Conservation (phyloP, 2,888 invertebrate species). For the Galeruca laticollis region DNA sequence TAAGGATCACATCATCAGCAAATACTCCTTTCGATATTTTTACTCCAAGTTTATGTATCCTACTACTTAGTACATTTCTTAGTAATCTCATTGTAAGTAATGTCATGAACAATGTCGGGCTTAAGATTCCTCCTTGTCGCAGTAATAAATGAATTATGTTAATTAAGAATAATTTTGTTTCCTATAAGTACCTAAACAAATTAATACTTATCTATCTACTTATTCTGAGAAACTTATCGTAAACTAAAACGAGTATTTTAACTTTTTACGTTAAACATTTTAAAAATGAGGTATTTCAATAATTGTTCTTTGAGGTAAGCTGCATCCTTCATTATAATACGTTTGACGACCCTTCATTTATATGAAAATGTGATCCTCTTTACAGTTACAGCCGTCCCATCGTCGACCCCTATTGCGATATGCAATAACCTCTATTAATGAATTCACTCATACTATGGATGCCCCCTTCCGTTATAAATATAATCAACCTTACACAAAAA, state of each 20-base stretch:
- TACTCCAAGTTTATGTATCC: too few species aligned
- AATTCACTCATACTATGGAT: slow-evolving; percentile 10
- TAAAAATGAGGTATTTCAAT: not conserved
- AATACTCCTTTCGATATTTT: too few species aligned
- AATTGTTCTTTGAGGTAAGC: not conserved
- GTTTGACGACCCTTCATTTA: not conserved
- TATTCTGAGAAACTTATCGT: not conserved
- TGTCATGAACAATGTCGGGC: too few species aligned
- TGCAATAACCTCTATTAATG: slow-evolving; percentile 22
- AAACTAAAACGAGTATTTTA: not conserved
- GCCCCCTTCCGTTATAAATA: slow-evolving; percentile 29
- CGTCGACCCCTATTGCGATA: slow-evolving; percentile 15
- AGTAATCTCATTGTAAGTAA: too few species aligned
- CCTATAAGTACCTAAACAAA: too few species aligned
- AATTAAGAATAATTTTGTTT: too few species aligned
- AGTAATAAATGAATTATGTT: too few species aligned
- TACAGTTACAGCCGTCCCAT: slow-evolving; percentile 5
- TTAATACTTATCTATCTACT: too few species aligned
- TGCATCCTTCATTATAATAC: not conserved
- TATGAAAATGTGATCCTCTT: not conserved
- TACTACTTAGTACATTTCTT: too few species aligned
- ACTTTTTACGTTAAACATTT: not conserved
- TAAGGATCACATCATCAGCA: too few species aligned
- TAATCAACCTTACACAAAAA: slow-evolving; percentile 28
- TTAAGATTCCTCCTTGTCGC: too few species aligned